phyloP scores from a whole-genome alignment of 2,797 vertebrate genomes.

The Chelonia mydas region DNA sequence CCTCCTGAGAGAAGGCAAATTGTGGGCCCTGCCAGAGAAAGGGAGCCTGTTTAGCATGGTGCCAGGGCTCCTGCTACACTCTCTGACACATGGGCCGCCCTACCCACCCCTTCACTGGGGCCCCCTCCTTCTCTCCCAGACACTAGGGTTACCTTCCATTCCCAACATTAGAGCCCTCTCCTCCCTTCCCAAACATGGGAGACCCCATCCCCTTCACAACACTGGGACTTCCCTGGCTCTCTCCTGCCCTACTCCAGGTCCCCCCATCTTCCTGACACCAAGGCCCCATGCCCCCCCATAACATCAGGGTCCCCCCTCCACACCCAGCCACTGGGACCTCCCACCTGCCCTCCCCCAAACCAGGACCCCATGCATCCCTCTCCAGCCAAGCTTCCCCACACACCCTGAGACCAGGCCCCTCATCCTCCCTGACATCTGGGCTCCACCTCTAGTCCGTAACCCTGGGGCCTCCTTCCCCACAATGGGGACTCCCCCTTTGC shows the following conservation, averaged over 20 bases:
- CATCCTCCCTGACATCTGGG: background rate
- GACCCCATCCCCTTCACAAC: background rate
- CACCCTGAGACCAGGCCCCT: background rate
- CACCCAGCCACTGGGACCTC: background rate
- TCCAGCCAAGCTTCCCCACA: background rate
- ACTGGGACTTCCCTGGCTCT: background rate
- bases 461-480: too few relatives aligned
- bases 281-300: background rate
- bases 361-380: background rate
- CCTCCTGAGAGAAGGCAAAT: conserved; percentile 81
- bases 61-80: background rate
- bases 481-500: too few relatives aligned
- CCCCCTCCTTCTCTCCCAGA: too few relatives aligned
- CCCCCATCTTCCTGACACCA: background rate
- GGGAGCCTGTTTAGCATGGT: background rate
- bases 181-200: background rate
- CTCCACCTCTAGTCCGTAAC: background rate
- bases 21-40: conserved; percentile 75
- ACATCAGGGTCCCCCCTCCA: background rate
- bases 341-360: background rate
- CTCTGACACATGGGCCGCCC: background rate
- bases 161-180: background rate
- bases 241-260: background rate
- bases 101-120: background rate
- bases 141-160: background rate